Percentiles rank a stretch among this genome's conserved stretches.
These are phyloP conservation scores for Hystrix cristata DNA, from an alignment of 2,113 vertebrate species.

Conservation along the genomic window DNA sequence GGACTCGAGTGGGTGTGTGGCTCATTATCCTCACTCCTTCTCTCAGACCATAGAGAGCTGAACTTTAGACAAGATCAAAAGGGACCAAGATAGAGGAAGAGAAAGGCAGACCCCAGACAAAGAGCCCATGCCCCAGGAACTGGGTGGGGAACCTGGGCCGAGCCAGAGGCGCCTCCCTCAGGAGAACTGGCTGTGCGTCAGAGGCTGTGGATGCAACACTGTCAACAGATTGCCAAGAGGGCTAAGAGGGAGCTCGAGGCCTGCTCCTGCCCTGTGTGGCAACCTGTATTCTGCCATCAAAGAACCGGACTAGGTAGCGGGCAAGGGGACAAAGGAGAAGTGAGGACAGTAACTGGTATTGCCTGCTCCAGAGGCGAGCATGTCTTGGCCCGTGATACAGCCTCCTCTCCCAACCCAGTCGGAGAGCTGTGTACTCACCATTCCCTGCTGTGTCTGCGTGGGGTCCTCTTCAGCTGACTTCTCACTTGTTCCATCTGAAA, in stretches of 20 bases:
- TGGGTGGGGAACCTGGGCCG: background rate
- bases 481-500: constrained; percentile 87
- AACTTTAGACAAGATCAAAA: background rate
- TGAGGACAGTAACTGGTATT: background rate
- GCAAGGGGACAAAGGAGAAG: background rate
- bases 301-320: background rate
- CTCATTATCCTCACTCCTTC: background rate
- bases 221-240: background rate
- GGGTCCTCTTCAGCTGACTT: constrained; percentile 89
- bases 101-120: background rate
- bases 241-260: background rate
- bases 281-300: background rate
- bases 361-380: background rate
- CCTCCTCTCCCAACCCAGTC: rapidly evolving
- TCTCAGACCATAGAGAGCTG: background rate
- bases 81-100: background rate
- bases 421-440: constrained; percentile 88
- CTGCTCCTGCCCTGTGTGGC: background rate
- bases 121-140: background rate
- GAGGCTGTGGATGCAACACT: background rate
- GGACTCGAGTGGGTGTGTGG: background rate
- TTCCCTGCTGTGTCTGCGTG: constrained; percentile 91
- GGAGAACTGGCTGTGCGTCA: background rate
- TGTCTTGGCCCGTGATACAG: background rate
- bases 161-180: background rate